Percentiles rank a stretch among this genome's conserved stretches.
Conservation (phyloP, 2,888 invertebrate species). For the Polydrusus cervinus region DNA sequence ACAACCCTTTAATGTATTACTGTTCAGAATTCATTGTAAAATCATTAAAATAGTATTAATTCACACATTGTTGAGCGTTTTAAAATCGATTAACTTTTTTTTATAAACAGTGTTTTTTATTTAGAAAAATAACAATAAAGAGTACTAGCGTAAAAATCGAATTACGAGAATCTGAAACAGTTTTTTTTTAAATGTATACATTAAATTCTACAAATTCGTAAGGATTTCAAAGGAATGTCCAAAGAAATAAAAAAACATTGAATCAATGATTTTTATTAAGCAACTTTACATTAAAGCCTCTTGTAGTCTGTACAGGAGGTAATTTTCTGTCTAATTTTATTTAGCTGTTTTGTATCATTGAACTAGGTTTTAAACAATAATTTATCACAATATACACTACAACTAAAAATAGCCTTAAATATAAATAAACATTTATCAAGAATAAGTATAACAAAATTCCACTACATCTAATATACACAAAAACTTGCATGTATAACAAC, state of each 20-base stretch:
- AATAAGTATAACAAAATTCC: slow-evolving; percentile 57
- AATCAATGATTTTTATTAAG: slow-evolving; percentile 67
- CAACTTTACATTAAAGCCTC: slow-evolving; percentile 71
- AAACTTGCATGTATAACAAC: slow-evolving; percentile 49
- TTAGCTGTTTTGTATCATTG: slow-evolving; percentile 37
- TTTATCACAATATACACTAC: slow-evolving; percentile 55
- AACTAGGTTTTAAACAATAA: slow-evolving; percentile 45
- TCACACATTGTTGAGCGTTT: too few relatives aligned
- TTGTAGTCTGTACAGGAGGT: slow-evolving; percentile 70
- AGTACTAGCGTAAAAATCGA: too few relatives aligned
- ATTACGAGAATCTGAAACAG: too few relatives aligned
- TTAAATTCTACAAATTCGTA: too few relatives aligned
- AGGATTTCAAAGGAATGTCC: too few relatives aligned
- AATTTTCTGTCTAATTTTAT: slow-evolving; percentile 63
- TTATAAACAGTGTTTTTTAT: too few relatives aligned
- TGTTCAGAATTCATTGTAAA: too few relatives aligned
- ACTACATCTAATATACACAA: slow-evolving; percentile 55
- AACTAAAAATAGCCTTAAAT: slow-evolving; percentile 55
- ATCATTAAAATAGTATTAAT: too few relatives aligned
- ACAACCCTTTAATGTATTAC: too few relatives aligned
- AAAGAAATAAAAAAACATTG: slow-evolving; percentile 26
- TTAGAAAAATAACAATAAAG: too few relatives aligned
- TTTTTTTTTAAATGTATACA: too few relatives aligned
- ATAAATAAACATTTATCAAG: slow-evolving; percentile 58
- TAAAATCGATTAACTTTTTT: too few relatives aligned